Base-by-base conservation (phyloP, 2,797 vertebrate genomes). In the Betta splendens region DNA sequence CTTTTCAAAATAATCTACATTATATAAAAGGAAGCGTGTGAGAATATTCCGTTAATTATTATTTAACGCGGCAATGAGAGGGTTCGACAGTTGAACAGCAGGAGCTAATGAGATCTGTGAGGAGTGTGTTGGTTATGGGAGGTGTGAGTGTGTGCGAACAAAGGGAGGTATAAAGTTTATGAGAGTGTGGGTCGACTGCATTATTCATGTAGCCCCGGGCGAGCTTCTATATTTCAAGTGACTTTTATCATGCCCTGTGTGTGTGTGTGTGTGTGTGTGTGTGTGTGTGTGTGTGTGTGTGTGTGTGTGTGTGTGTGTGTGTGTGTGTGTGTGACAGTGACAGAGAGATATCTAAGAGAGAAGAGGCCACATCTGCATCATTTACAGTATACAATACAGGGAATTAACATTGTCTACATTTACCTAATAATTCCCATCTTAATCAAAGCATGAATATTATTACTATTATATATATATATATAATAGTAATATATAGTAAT, bases 171-270 rank as follows among this genome's bases (percentile, higher is more conserved):
- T 79, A 76, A 83, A 77, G 64, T 86, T 83, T 83, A 82, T 79
- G 75, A 80, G 69, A 56, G 70, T 69, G 67, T 61, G 50, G 74
- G 47, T 55, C 12, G 23, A 32, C 62, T 88, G 78, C 77, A 91
- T 87, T 88, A 90, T 90, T 91, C 79, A 89, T 88, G 74, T 77
- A 77, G 85, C 81, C 83, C 78, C 83, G 54, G 66, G 81, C 69
- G 78, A 79, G 71, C 66, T 65, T 74, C 52, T 72, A 66, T 74
- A 85, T 83, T 86, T 83, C 71, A 82, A 70, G 62, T 31, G 49
- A 81, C 75, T 81, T 80, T 85, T 83, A 84, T 77, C 61, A 62
- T 45, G 44, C 38, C 33, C 12, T 57, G 18, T 45, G 29, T 54
- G 25, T 31, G 38, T 56, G 44, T 29, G 47, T 42, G 60, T 52